A percentile compares a stretch with the other conserved stretches of the same genome.
Conservation (phyloP, 2,888 invertebrate species). For the Alviniconcha strummeri region DNA sequence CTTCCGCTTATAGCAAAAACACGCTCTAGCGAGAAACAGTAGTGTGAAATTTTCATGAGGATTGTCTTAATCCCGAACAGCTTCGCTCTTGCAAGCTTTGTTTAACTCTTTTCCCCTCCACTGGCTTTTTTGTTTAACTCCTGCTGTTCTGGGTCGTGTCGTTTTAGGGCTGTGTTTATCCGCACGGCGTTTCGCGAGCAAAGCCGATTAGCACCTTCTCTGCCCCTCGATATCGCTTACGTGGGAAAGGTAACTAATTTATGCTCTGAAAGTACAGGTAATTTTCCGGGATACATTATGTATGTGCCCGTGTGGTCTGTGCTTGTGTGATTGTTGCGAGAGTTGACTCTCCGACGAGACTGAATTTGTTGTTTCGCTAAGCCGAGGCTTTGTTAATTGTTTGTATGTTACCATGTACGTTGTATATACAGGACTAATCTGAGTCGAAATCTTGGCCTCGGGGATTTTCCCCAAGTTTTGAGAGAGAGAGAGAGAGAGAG, state of each 20-base stretch:
- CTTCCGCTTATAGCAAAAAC: slow-evolving; percentile 19
- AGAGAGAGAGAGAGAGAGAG: neutral
- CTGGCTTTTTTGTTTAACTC: slow-evolving; percentile 13
- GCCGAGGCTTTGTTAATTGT: no score
- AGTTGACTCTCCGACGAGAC: neutral
- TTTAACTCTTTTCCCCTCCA: neutral
- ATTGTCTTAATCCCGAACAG: slow-evolving; percentile 20
- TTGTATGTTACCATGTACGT: neutral
- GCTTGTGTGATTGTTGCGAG: neutral
- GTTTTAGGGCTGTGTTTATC: slow-evolving; percentile 9
- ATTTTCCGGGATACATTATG: neutral
- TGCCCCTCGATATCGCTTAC: neutral
- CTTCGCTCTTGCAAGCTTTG: neutral
- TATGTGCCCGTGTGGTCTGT: neutral
- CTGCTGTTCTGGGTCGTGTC: no score
- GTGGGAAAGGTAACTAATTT: slow-evolving; percentile 1
- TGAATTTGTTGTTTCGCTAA: no score
- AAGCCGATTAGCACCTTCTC: slow-evolving; percentile 8
- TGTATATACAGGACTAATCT: neutral
- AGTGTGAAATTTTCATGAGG: slow-evolving; percentile 11
- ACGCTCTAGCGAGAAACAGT: neutral
- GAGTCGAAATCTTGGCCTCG: no score
- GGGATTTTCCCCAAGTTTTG: no score
- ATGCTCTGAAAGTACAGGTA: neutral
- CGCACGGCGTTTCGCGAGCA: neutral